These are phyloP conservation scores for Malurus melanocephalus DNA, from an alignment of 2,113 vertebrate genomes.

Conservation along the genomic window DNA sequence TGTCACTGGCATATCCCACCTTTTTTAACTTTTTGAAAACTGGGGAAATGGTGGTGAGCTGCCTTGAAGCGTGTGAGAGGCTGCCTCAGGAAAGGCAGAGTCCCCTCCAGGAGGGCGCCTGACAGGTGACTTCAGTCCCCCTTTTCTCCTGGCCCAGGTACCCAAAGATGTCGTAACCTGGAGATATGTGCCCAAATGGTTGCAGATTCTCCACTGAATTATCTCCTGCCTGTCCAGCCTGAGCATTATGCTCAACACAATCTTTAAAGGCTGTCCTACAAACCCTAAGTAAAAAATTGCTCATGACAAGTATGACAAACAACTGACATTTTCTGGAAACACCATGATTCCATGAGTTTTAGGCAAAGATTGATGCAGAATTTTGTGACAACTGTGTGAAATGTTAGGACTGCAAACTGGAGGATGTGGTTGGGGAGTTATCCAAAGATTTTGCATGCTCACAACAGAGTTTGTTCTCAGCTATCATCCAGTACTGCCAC, in stretches of 20 bases:
- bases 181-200: neutral
- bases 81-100: neutral
- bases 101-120: accelerated
- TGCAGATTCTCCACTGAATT: neutral
- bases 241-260: accelerated
- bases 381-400: neutral
- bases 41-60: neutral
- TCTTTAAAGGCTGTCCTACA: neutral
- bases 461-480: neutral
- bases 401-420: neutral
- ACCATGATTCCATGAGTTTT: neutral
- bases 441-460: neutral
- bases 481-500: neutral
- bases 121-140: neutral
- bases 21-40: neutral
- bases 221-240: neutral
- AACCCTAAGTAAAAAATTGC: accelerated
- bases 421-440: neutral
- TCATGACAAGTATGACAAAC: neutral
- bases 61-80: neutral
- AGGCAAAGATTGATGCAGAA: neutral
- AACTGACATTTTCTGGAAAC: neutral
- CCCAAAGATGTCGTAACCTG: accelerated
- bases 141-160: neutral
- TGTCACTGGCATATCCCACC: neutral